Percentiles rank a stretch among this genome's conserved stretches.
phyloP scores from a whole-genome alignment of 2,113 vertebrate genomes.

The Gyps fulvus region DNA sequence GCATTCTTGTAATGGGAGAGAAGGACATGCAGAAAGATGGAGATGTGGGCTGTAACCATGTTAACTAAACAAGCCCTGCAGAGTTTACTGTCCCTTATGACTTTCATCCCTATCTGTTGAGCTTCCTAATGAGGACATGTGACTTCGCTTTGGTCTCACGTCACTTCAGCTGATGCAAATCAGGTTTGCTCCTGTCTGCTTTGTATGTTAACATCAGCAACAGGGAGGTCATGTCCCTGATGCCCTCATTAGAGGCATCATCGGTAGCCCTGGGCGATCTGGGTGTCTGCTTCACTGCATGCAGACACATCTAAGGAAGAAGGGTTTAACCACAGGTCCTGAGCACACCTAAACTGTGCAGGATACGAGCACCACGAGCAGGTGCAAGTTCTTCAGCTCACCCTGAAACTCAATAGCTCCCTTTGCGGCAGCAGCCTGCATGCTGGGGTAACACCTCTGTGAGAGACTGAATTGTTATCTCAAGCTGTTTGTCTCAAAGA shows the following conservation, averaged over 20 bases:
- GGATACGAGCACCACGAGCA: fast-evolving
- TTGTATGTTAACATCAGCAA: not conserved
- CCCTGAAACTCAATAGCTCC: fast-evolving
- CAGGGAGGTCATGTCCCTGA: not conserved
- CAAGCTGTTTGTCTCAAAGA: no score
- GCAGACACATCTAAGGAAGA: not conserved
- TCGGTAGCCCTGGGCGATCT: not conserved
- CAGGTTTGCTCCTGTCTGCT: not conserved
- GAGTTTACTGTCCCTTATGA: not conserved
- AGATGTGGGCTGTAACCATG: not conserved
- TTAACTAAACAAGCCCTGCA: not conserved
- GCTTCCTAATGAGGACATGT: not conserved
- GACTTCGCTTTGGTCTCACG: not conserved
- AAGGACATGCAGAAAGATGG: not conserved
- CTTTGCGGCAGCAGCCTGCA: not conserved
- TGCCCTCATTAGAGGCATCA: not conserved
- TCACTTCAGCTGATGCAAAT: not conserved
- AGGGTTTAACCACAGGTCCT: not conserved
- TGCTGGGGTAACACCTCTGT: not conserved
- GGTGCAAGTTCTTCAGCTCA: not conserved
- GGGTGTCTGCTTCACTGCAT: not conserved
- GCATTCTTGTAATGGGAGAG: not conserved
- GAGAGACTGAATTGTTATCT: no score
- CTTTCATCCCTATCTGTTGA: not conserved
- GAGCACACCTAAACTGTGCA: not conserved